Evolutionary conservation across 2,113 vertebrate genomes (phyloP).

Genomic region (Tor tambroides): DNA sequence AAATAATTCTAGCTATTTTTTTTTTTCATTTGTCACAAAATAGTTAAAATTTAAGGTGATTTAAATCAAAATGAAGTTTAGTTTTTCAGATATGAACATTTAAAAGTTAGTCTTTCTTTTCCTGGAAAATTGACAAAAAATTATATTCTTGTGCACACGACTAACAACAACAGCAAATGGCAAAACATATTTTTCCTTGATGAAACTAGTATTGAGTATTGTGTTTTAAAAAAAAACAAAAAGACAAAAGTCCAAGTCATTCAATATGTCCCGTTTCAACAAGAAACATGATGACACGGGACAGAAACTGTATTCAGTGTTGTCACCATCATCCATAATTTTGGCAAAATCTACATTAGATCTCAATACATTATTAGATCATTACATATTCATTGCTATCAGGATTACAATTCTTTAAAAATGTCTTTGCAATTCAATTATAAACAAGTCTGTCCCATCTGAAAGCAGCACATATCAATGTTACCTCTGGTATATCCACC

Average conservation of each 20-base stretch:
- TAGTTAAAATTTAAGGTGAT: background rate
- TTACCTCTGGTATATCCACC: slow-evolving; percentile 95
- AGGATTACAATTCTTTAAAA: background rate
- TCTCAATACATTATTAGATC: background rate
- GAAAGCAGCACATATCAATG: background rate
- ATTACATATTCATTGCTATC: background rate
- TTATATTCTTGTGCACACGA: background rate
- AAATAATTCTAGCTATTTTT: background rate
- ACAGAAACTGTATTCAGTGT: background rate
- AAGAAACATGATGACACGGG: background rate
- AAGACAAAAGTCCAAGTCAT: too few species aligned
- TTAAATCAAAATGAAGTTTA: background rate
- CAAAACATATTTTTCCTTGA: background rate
- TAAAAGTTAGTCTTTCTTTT: background rate
- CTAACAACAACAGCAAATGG: background rate
- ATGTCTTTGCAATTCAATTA: background rate
- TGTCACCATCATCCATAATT: background rate
- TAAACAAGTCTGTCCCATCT: background rate
- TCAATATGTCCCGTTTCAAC: background rate
- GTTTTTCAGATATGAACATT: background rate
- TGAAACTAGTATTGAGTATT: too few species aligned
- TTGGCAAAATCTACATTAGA: background rate
- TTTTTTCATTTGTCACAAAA: background rate
- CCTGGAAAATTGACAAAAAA: background rate
- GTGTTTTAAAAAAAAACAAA: too few species aligned